Evolutionary conservation across 2,113 vertebrate species (phyloP), one percentile per base, ranked within the genome.

Genomic region (Dasyornis broadbenti): DNA sequence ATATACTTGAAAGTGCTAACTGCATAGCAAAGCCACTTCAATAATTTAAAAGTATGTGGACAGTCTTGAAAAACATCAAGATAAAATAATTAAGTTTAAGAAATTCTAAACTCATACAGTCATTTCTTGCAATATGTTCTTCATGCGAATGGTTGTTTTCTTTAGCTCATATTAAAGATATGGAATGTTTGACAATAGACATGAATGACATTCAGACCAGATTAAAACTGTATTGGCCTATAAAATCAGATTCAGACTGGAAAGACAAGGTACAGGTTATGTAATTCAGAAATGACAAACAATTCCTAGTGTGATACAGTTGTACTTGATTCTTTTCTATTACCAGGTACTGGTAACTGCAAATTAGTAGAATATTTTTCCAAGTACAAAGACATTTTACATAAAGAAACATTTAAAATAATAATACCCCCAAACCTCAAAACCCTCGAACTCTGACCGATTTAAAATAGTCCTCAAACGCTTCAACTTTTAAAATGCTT

Each of bases 151-250:
- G 8, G 11, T 42, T 92, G 45, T 61, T 92, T 86, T 73, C 52
- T 92, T 83, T 83, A 86, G 42, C 35, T 93, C 30, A 53, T 28
- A 63, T 86, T 93, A 90, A 94, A 92, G 68, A 86, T 86, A 81
- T 37, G 47, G 59, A 70, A 83, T 70, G 33, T 86, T 82, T 94
- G 71, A 86, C 76, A 89, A 52, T 14, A 78, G 35, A 57, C 33
- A 71, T 44, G 56, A 77, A 81, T 70, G 79, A 59, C 63, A 86
- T 95, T 96, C 95, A 66, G 59, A 90, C 47, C 2, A 37, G 21
- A 93, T 90, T 89, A 89, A 94, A 92, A 77, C 21, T 0, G 1
- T 60, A 57, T 69, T 95, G 63, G 4, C 7, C 80, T 93, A 30
- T 19, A 82, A 95, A 95, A 90, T 91, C 37, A 60, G 31, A 72